Base-by-base conservation (phyloP, 1,140 invertebrate species). In the Papilio machaon region DNA sequence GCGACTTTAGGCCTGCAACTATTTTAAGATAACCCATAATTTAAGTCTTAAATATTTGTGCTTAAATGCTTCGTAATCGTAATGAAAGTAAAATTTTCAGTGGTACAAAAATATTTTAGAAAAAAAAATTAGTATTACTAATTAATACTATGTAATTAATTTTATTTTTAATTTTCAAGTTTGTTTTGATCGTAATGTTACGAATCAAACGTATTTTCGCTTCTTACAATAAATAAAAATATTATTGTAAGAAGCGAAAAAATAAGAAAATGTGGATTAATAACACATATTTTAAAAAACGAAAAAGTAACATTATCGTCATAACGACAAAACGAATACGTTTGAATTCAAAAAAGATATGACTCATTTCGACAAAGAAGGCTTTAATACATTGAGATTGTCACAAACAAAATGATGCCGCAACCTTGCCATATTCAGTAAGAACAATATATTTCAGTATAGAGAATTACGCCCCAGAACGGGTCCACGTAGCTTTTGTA, bases 401-500 rank as follows among this genome's bases (percentile, higher is more conserved):
- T 64, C 60, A 35, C 60, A 64, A 64, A 64, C 60, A 64, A 64
- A 64, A 64, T 64, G 60, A 64, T 30, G 23, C 60, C 60, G 23
- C 23, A 64, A 64, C 60, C 60, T 64, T 60, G 58, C 58, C 58
- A 6, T 64, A 11, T 64, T 64, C 60, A 64, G 23, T 64, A 64
- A 64, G 60, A 64, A 64, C 60, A 64, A 64, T 64, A 23, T 64
- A 30, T 19, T 52, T 6, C 49, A 58, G 23, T 30, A 5, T 30
- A 58, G 19, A 64, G 23, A 35, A 13, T 64, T 30, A 64, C 58
- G 10, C 2, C 0, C 23, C 58, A 23, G n/a, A 64, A 64, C 9
- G 11, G 17, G 60, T 64, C 5, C 9, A 23, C 23, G 11, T 64
- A 64, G 19, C 11, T 30, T 64, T 64, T 10, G 10, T 52, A 52